phyloP scores from a whole-genome alignment of 2,113 vertebrate species.

The Percina caprodes region DNA sequence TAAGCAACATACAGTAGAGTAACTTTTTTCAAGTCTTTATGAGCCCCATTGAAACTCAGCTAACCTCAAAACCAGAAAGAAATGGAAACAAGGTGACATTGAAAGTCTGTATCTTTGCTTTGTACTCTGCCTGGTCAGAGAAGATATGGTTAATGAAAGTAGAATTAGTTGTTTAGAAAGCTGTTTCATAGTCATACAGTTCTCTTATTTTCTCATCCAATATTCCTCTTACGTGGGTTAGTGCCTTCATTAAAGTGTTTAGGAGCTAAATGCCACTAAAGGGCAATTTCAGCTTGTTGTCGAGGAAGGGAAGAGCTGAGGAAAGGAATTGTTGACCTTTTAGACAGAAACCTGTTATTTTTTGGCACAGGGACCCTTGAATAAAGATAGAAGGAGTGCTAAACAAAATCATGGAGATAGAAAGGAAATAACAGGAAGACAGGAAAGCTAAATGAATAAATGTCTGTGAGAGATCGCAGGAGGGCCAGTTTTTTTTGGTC shows the following conservation, averaged over 20 bases:
- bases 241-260: neutral
- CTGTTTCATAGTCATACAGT: neutral
- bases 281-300: neutral
- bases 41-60: neutral
- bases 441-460: constrained; percentile 23
- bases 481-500: constrained; percentile 12
- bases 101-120: neutral
- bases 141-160: neutral
- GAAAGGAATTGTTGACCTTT: constrained; percentile 40
- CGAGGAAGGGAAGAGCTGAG: neutral
- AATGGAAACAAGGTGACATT: neutral
- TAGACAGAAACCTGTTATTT: constrained; percentile 23
- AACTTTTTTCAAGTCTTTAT: neutral
- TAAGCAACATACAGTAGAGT: neutral
- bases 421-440: constrained; percentile 38
- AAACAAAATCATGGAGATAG: constrained; percentile 6
- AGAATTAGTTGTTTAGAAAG: neutral
- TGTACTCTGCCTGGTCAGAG: neutral
- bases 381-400: constrained; percentile 2
- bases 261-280: neutral
- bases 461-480: constrained; percentile 29
- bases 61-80: neutral
- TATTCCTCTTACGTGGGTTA: neutral
- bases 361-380: constrained; percentile 25
- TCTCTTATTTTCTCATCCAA: neutral